phyloP scores from a whole-genome alignment of 2,888 invertebrate species.

The Hymenopus coronatus region DNA sequence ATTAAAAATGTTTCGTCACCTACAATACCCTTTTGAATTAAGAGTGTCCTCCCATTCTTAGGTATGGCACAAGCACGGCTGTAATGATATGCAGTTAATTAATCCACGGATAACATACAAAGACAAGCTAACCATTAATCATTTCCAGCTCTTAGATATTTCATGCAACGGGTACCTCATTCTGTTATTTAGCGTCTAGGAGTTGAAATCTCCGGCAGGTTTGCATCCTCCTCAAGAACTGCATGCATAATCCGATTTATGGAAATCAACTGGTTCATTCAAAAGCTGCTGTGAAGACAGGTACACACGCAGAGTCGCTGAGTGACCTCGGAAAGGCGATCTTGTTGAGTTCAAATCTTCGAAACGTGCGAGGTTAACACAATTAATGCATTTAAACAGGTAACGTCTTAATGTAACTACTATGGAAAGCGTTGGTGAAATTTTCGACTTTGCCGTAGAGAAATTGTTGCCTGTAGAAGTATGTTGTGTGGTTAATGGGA shows the following conservation, averaged over 20 bases:
- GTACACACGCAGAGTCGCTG: neutral
- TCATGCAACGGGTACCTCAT: neutral
- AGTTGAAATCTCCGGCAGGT: neutral
- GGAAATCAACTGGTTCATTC: neutral
- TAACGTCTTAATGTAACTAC: too few relatives aligned
- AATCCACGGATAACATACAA: neutral
- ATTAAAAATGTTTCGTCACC: too few relatives aligned
- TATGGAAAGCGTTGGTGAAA: too few relatives aligned
- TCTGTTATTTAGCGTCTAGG: neutral
- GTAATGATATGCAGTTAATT: neutral
- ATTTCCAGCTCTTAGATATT: neutral
- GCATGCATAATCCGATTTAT: neutral
- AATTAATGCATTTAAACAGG: too few relatives aligned
- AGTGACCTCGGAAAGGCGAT: neutral
- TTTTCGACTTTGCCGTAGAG: too few relatives aligned
- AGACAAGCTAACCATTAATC: neutral
- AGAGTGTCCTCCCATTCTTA: too few relatives aligned
- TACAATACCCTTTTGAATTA: too few relatives aligned
- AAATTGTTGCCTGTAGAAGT: too few relatives aligned
- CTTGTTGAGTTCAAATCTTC: neutral
- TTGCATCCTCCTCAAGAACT: neutral
- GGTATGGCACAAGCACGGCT: too few relatives aligned
- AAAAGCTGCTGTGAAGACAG: neutral
- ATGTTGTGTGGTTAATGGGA: too few relatives aligned
- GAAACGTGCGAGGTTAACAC: too few relatives aligned